Base-by-base conservation (phyloP, 2,113 vertebrate species). In the Cyphomyrus plagiostoma region DNA sequence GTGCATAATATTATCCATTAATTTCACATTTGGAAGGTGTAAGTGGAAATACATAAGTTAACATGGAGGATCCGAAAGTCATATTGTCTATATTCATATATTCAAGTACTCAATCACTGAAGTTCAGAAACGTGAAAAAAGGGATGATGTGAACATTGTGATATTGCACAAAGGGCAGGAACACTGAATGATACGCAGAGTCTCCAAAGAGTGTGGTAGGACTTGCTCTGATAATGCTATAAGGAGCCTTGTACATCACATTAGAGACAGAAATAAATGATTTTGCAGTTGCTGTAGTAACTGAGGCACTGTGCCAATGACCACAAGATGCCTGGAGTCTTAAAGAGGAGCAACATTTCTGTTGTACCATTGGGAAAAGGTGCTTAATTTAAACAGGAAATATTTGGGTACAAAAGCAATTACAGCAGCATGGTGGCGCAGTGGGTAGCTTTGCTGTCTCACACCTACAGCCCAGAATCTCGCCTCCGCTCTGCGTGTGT, bases 1-100 rank as follows among this genome's bases (percentile, higher is more conserved):
- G 94, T 95, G 94, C 95, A 95, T 95, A 95, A 95, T 95, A 96
- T 95, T 95, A 95, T 93, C 93, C 95, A 94, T 96, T 96, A 95
- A 95, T 95, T 94, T 95, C 94, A 92, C 94, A 94, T 30, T 62
- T n/a, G 62, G 94, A 92, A 93, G 93, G 93, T 95, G 94, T 95
- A 95, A 95, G 94, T 94, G 95, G 95, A 94, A 94, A 93, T 94
- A 93, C 92, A 92, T 94, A 95, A 94, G 92, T 92, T 90, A 91
- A 84, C 30, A 66, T 30, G 13, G 89, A 58, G 66, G 88, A 74
- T 87, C 48, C 88, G 6, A 53, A 53, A 15, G 90, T 48, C 9
- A 88, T 53, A 91, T 90, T 93, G 93, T 93, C 92, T 90, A 93
- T 93, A 93, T 89, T 91, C 89, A 95, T 94, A 94, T 95, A 94